phyloP scores from a whole-genome alignment of 2,888 invertebrate genomes.

The Cynaeus angustus region DNA sequence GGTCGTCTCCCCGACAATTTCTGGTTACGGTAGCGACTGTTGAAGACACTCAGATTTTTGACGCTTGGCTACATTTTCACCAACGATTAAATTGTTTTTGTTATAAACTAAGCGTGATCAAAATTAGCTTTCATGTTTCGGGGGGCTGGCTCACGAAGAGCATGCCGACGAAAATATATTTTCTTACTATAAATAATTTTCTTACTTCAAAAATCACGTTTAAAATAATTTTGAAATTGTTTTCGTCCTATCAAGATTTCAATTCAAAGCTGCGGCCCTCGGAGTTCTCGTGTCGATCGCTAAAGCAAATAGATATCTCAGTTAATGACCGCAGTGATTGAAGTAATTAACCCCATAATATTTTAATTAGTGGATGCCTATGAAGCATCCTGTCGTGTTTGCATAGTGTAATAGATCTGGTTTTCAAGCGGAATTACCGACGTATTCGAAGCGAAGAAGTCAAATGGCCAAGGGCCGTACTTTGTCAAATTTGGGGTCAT shows the following conservation, averaged over 20 bases:
- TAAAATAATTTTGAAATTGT: too few species aligned
- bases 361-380: constrained; percentile 54
- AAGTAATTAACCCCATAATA: constrained; percentile 53
- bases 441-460: constrained; percentile 32
- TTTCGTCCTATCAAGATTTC: background rate
- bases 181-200: too few species aligned
- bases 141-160: too few species aligned
- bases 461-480: constrained; percentile 32
- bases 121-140: constrained; percentile 28
- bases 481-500: constrained; percentile 45
- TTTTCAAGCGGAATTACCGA: constrained; percentile 35
- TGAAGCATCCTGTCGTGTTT: constrained; percentile 58
- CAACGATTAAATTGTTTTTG: constrained; percentile 47
- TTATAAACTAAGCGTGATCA: constrained; percentile 32
- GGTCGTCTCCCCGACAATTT: constrained; percentile 50
- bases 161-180: too few species aligned
- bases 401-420: constrained; percentile 59
- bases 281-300: constrained; percentile 1
- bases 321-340: constrained; percentile 41
- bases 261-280: constrained; percentile 1
- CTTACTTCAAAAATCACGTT: too few species aligned
- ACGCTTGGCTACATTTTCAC: constrained; percentile 43
- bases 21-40: constrained; percentile 50
- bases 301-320: constrained; percentile 27
- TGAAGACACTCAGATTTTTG: constrained; percentile 40